Conservation (phyloP, 2,113 vertebrate species). For the Terrapene triunguis region DNA sequence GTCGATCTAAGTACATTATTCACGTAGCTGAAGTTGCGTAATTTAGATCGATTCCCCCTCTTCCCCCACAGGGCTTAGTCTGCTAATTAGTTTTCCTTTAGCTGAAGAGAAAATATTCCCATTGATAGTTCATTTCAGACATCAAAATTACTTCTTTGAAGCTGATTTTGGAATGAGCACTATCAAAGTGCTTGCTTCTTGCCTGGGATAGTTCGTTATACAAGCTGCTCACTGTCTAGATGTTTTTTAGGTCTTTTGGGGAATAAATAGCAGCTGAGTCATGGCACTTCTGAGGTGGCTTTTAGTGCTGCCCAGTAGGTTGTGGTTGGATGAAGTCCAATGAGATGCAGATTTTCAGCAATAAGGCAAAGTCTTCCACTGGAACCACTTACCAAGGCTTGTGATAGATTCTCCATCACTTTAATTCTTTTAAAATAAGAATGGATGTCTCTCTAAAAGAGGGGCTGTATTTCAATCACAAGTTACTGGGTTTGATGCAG, state of each 20-base stretch:
- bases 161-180: background rate
- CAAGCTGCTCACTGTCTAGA: background rate
- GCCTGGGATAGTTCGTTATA: background rate
- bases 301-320: background rate
- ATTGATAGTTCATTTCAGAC: background rate
- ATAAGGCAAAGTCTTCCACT: no score
- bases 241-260: background rate
- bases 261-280: constrained; percentile 11
- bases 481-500: fast-evolving
- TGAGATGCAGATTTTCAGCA: no score
- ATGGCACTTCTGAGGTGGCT: fast-evolving
- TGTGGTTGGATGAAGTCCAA: no score
- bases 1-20: no score
- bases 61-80: background rate
- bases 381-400: no score
- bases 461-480: background rate
- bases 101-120: background rate
- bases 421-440: background rate
- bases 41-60: no score
- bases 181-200: background rate
- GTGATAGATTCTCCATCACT: no score
- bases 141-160: constrained; percentile 9
- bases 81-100: constrained; percentile 14
- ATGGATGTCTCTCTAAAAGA: background rate
- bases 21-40: no score